A percentile compares a stretch with the other conserved stretches of the same genome.
These are phyloP conservation scores for Chloebia gouldiae DNA, from an alignment of 2,113 vertebrate genomes.

Conservation along the genomic window DNA sequence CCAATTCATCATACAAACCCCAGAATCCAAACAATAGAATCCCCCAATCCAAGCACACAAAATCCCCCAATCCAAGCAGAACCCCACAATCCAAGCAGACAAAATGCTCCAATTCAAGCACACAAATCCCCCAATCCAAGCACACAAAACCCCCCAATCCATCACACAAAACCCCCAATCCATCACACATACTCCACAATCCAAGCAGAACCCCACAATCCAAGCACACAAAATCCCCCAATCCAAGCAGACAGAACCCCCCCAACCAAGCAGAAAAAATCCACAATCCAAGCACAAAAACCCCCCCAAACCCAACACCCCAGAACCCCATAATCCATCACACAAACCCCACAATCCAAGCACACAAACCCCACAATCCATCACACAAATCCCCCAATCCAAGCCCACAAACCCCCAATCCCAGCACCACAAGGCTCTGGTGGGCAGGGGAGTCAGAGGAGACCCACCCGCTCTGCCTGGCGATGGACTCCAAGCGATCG, in stretches of 20 bases:
- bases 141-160: not conserved
- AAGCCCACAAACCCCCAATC: not conserved
- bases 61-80: too few relatives aligned
- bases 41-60: not conserved
- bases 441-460: not conserved
- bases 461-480: constrained; percentile 91
- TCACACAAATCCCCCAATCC: not conserved
- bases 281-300: not conserved
- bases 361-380: not conserved
- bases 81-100: not conserved
- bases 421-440: not conserved
- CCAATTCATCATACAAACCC: too few relatives aligned
- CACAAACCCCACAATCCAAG: not conserved
- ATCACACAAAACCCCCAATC: not conserved
- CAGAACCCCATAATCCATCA: not conserved
- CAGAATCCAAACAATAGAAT: not conserved
- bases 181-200: too few relatives aligned
- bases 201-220: not conserved
- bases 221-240: not conserved
- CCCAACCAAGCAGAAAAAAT: too few relatives aligned
- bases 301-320: not conserved
- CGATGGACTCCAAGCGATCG: constrained; percentile 94
- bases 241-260: not conserved
- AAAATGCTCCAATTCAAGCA: not conserved
- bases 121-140: not conserved